Base-by-base conservation (phyloP, 2,888 invertebrate genomes). In the Euzetes globulus region DNA sequence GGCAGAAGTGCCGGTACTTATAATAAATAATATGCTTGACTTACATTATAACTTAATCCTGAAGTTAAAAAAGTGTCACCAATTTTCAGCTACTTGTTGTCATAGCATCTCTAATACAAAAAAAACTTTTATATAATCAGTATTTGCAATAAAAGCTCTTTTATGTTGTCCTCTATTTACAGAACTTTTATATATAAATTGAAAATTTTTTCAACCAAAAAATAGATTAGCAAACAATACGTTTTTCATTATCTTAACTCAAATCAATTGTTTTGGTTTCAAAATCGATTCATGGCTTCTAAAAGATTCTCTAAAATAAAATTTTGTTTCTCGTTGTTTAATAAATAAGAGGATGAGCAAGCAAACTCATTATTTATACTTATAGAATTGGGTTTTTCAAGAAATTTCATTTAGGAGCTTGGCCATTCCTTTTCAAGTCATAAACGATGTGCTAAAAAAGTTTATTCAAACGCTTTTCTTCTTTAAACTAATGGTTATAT, bases 21-120 rank as follows among this genome's bases (percentile, higher is more conserved):
- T 7, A 52, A 41, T 41, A n/a, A 25, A 22, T 9, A 9, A 52
- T 52, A 52, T 11, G 25, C 52, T n/a, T 52, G 52, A 52, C 52
- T 52, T 52, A 52, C 11, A 52, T 52, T 52, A 52, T 52, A 60
- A 15, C 60, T 25, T 60, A 60, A 60, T 60, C 60, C 27, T 60
- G 29, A 11, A 60, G 19, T 41, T 19, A 50, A 50, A 52, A 52
- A 52, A 52, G 52, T 52, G 52, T 52, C 52, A 52, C 52, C 25
- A 22, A 19, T 25, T 22, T 52, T n/a, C 9, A 22, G n/a, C 19
- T 19, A 52, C 52, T 52, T 52, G 52, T 52, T 52, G 25, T 52
- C 19, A 52, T 52, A 52, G 25, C 11, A 25, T 25, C 19, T 52
- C 11, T 52, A 25, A 19, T 52, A 11, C 9, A n/a, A n/a, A n/a